Base-by-base conservation (phyloP, 2,113 vertebrate species). In the Mandrillus leucophaeus region DNA sequence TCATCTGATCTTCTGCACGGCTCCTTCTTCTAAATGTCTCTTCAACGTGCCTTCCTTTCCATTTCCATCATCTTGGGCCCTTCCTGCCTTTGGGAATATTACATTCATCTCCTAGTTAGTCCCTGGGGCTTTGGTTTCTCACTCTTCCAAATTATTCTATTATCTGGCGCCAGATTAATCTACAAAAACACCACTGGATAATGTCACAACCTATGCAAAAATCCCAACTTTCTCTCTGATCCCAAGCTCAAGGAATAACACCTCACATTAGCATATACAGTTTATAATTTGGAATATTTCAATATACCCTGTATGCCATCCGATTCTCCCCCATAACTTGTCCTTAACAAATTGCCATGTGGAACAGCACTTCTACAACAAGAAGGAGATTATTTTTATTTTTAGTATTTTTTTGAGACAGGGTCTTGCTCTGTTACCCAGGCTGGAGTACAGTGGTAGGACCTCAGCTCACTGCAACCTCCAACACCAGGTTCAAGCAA, bases 261-360 rank as follows among this genome's bases (percentile, higher is more conserved):
- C 48, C 48, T 76, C 25, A 50, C 0, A 6, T 17, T 12, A 43
- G 18, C 76, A 7, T 2, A 13, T 1, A 8, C 2, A 8, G 22
- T 76, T 25, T 66, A 11, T 38, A 43, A 50, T 50, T 66, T 8
- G 1, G 11, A 80, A 14, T 11, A 50, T 30, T 85, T n/a, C 57
- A 8, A 43, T 38, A 12, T 14, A 35, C 17, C 18, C 80, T 22
- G 12, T 1, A 5, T 57, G n/a, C n/a, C 40, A n/a, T 45, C 70
- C 45, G 2, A 1, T 1, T 22, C 72, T 84, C 80, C 11, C 22
- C 27, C 25, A 25, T 30, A 27, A 32, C 43, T 48, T 43, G 13
- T 30, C 48, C 72, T 80, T 80, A 72, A 79, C 35, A 43, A 80
- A 80, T 43, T 18, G 6, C 32, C 27, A 14, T 17, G 10, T 12